Conservation (phyloP, 2,888 invertebrate species). For the Gastracanthus pulcherrimus region DNA sequence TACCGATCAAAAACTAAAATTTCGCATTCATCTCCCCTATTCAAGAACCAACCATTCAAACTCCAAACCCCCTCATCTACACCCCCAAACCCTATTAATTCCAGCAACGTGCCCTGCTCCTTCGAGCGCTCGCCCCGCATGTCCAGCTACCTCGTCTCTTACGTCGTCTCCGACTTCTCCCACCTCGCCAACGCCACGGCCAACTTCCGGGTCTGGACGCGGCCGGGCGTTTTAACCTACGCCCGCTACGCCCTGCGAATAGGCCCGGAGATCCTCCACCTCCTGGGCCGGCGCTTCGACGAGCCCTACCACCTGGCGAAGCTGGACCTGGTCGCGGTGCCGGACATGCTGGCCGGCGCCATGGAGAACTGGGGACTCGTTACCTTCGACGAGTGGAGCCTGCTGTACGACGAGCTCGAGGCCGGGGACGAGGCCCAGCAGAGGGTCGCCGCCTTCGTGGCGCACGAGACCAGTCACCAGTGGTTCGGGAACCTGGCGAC, state of each 20-base stretch:
- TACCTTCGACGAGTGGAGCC: conserved; percentile 78
- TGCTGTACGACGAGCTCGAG: conserved; percentile 74
- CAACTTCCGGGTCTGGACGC: not conserved
- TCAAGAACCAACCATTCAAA: no score
- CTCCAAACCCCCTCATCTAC: no score
- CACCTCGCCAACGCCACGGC: not conserved
- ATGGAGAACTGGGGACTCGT: conserved; percentile 63
- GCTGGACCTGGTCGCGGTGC: conserved; percentile 82
- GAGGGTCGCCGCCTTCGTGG: conserved; percentile 82
- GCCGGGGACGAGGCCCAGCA: conserved; percentile 80
- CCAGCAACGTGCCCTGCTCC: not conserved
- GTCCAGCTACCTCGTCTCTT: conserved; percentile 96
- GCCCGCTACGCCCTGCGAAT: conserved; percentile 32
- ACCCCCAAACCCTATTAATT: no score
- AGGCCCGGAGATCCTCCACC: conserved; percentile 39
- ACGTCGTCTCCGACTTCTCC: conserved; percentile 83
- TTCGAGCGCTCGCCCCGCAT: conserved; percentile 89
- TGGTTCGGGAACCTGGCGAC: conserved; percentile 90
- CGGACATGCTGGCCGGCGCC: conserved; percentile 53
- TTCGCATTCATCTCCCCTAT: no score
- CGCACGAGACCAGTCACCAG: conserved; percentile 90
- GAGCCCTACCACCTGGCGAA: conserved; percentile 85
- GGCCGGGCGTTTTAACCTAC: not conserved
- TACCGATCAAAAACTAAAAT: no score
- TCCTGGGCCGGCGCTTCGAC: conserved; percentile 48